Percentiles rank a stretch among this genome's conserved stretches.
Evolutionary conservation across 2,888 invertebrate genomes (phyloP).

Genomic region (Marasmarcha lunaedactyla): DNA sequence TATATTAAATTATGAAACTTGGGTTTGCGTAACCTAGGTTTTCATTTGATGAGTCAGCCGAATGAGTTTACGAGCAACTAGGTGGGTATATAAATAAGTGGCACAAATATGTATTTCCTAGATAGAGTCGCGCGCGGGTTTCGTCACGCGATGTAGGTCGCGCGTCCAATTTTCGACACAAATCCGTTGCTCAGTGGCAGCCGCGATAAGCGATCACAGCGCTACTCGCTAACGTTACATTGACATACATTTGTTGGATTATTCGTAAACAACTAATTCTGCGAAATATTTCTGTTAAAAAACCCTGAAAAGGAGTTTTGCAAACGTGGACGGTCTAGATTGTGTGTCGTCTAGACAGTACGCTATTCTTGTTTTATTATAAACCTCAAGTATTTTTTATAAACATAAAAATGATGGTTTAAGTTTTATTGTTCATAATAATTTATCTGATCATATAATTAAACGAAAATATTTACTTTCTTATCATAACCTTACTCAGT

Average conservation of each 20-base stretch:
- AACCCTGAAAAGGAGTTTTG: background rate
- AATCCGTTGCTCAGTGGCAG: conserved; percentile 22
- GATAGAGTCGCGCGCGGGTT: conserved; percentile 26
- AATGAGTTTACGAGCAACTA: background rate
- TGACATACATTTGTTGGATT: conserved; percentile 29
- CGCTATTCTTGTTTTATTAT: too few relatives aligned
- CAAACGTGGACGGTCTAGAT: background rate
- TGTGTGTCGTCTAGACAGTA: background rate
- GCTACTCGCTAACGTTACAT: conserved; percentile 40
- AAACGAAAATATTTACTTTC: too few relatives aligned
- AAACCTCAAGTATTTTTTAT: too few relatives aligned
- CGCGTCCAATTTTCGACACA: conserved; percentile 43
- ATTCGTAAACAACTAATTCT: conserved; percentile 14
- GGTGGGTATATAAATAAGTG: conserved; percentile 13
- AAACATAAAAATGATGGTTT: too few relatives aligned
- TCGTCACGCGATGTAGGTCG: conserved; percentile 46
- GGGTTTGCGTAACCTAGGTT: too few relatives aligned
- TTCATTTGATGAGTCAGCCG: background rate
- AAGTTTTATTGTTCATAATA: too few relatives aligned
- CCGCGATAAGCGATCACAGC: conserved; percentile 30
- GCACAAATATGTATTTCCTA: conserved; percentile 23
- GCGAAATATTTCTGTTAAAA: background rate
- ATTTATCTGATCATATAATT: too few relatives aligned
- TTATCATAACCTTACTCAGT: too few relatives aligned
- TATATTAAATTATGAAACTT: too few relatives aligned